Conservation (phyloP, 2,113 vertebrate genomes). For the Raja brachyura region DNA sequence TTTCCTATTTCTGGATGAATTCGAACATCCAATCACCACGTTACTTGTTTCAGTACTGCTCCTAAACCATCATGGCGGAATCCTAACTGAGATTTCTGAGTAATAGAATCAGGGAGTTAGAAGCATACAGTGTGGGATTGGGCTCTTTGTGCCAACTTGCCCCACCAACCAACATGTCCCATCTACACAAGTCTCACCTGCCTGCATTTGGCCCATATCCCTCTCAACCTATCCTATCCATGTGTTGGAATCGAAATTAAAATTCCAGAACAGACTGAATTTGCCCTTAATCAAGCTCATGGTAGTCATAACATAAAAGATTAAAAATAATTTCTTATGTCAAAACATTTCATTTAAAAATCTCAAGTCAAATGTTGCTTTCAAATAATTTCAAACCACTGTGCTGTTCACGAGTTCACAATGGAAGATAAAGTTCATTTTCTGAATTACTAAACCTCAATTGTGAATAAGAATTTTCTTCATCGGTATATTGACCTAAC, state of each 20-base stretch:
- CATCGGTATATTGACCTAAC: neutral
- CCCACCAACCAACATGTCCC: no score
- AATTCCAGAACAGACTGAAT: neutral
- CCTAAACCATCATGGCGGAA: neutral
- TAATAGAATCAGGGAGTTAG: no score
- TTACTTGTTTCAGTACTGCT: neutral
- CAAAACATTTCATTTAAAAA: neutral
- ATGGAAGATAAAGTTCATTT: neutral
- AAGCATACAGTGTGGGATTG: no score
- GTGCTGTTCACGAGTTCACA: neutral
- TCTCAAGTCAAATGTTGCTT: neutral
- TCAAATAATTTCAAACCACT: neutral
- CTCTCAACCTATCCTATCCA: no score
- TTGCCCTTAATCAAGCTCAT: neutral
- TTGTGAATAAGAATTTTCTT: neutral
- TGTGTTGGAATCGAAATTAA: neutral
- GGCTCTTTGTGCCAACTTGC: no score
- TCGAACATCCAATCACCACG: neutral
- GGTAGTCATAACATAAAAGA: neutral
- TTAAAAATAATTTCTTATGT: neutral
- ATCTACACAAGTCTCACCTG: no score
- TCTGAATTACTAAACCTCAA: conserved; percentile 21
- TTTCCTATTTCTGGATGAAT: neutral
- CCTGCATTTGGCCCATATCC: no score
- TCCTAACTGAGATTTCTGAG: neutral